Base-by-base conservation (phyloP, 2,888 invertebrate species). In the Eupithecia inturbata region DNA sequence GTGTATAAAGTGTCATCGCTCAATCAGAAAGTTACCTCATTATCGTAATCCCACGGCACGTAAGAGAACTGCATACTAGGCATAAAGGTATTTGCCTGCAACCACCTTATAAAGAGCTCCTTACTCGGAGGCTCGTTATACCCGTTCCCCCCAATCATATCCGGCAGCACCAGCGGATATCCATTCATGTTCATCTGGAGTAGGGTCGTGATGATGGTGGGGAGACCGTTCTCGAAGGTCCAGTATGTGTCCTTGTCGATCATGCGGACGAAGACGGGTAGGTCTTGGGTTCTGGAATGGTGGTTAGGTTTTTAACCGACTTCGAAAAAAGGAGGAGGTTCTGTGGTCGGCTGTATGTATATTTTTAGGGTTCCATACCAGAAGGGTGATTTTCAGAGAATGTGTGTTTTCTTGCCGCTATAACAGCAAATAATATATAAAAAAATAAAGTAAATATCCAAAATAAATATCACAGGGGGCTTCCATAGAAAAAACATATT, bases 41-140 rank as follows among this genome's bases (percentile, higher is more conserved):
- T 85, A 82, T 96, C 96, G 85, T 95, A 97, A 74, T 96, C 96
- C 97, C 97, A 98, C 0, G 98, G 98, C 7, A 96, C 95, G 77
- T 96, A 96, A 0, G 97, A 97, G 87, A 97, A 97, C 91, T 98
- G 97, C 88, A 98, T 92, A 14, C 95, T 92, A 0, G 97, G 97
- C 96, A 98, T 96, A 82, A 97, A 97, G 0, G 95, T 95, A 77
- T 96, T 96, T 0, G 96, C 96, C 84, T 97, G 96, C 39, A 97
- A 90, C 97, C 97, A 98, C 63, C 97, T 92, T 31, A 97, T 95
- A 83, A 96, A 97, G 60, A 97, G 86, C 85, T 96, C 96, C 79
- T 95, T 95, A 41, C 90, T 92, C 0, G 95, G 93, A 0, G 88
- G 86, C 68, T 93, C 95, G 6, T 91, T 89, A 80, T 88, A 90